phyloP scores from a whole-genome alignment of 2,113 vertebrate genomes.

The Vireo altiloquus region DNA sequence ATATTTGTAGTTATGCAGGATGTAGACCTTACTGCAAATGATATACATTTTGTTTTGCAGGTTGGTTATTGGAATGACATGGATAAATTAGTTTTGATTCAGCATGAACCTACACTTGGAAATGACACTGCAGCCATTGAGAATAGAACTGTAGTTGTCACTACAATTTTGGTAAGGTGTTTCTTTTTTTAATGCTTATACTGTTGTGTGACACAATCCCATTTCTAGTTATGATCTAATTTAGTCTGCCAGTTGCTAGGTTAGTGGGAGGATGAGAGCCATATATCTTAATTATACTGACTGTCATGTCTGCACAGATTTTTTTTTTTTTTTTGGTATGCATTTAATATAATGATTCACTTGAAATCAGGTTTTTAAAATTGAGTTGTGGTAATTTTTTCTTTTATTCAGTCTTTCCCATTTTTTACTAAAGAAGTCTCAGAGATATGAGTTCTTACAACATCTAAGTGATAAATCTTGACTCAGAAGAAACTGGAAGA shows the following conservation, averaged over 20 bases:
- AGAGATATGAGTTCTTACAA: slow-evolving; percentile 23
- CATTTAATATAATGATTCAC: background rate
- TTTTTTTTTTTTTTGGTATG: background rate
- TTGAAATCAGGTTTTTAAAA: background rate
- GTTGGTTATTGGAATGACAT: slow-evolving; percentile 99
- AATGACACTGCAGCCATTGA: slow-evolving; percentile 92
- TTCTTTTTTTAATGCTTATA: slow-evolving; percentile 52
- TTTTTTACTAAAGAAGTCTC: slow-evolving; percentile 22
- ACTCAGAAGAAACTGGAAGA: slow-evolving; percentile 8
- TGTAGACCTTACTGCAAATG: background rate
- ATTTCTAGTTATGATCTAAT: slow-evolving; percentile 26
- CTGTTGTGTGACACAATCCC: background rate
- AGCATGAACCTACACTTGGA: slow-evolving; percentile 86
- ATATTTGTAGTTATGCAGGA: background rate
- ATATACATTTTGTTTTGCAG: slow-evolving; percentile 63
- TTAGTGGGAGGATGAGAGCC: background rate
- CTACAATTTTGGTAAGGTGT: slow-evolving; percentile 95
- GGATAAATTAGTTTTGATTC: slow-evolving; percentile 95
- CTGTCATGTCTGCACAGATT: slow-evolving; percentile 3
- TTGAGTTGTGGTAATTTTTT: background rate
- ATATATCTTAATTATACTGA: background rate
- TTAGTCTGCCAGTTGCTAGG: background rate
- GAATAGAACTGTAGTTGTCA: slow-evolving; percentile 94
- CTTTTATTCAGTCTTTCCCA: background rate
- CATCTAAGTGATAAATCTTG: slow-evolving; percentile 30